Evolutionary conservation across 2,113 vertebrate species (phyloP).

Genomic region (Phalacrocorax brasilianus): DNA sequence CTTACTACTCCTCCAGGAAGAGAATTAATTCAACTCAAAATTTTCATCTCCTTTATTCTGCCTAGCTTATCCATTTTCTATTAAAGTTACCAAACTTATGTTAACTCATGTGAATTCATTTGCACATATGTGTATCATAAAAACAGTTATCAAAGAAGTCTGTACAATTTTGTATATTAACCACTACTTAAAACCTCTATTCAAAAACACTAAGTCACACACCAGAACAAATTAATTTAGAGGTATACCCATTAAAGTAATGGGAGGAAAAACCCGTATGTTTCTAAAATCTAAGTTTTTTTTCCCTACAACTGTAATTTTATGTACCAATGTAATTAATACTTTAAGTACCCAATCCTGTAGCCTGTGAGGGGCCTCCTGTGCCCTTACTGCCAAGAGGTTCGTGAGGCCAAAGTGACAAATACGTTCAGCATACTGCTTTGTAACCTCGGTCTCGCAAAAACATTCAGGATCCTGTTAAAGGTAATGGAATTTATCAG

Average conservation of each 20-base stretch:
- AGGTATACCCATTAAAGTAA: background rate
- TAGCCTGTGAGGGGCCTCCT: background rate
- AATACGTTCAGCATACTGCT: background rate
- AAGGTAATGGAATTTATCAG: background rate
- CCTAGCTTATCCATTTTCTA: background rate
- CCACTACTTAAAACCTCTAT: background rate
- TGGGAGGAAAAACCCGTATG: rapidly evolving
- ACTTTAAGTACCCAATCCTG: background rate
- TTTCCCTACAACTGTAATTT: background rate
- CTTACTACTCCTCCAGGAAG: background rate
- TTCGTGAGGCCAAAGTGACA: background rate
- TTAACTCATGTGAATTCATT: background rate
- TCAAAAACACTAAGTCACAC: background rate
- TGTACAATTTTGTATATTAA: background rate
- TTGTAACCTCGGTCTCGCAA: background rate
- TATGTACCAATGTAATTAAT: background rate
- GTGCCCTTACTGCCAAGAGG: background rate
- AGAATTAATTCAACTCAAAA: background rate
- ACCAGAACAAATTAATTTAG: background rate
- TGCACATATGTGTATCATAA: background rate
- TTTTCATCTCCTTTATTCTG: background rate
- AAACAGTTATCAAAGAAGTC: background rate
- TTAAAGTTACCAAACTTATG: background rate
- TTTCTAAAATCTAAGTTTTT: background rate
- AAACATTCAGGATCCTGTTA: background rate